A percentile compares a stretch with the other conserved stretches of the same genome.
Conservation (phyloP, 1,140 invertebrate species). For the Hormaphis cornu region DNA sequence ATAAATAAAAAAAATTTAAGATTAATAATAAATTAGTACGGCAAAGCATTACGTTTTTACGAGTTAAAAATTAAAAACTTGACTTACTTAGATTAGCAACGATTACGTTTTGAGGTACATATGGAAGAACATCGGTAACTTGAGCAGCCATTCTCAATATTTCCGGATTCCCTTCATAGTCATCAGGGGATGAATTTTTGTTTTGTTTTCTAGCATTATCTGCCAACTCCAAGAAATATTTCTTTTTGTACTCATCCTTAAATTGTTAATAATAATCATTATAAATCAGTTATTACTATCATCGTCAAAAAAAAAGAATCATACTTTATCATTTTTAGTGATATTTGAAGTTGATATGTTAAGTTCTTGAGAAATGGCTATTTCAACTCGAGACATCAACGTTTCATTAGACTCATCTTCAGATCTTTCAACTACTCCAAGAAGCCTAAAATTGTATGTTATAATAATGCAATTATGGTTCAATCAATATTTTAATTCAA, state of each 20-base stretch:
- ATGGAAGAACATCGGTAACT: conserved; percentile 25
- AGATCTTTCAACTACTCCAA: not conserved
- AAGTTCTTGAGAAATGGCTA: conserved; percentile 17
- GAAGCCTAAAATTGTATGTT: not conserved
- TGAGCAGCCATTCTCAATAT: conserved; percentile 24
- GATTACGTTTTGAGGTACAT: conserved; percentile 6
- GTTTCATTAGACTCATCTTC: conserved; percentile 1
- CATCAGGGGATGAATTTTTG: not conserved
- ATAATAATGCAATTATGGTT: not conserved
- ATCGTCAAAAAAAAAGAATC: not conserved
- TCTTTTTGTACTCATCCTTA: conserved; percentile 3
- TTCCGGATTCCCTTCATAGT: conserved; percentile 10
- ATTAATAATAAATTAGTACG: no score
- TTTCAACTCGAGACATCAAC: conserved; percentile 3
- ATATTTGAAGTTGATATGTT: conserved; percentile 21
- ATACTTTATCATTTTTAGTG: conserved; percentile 15
- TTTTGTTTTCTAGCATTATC: not conserved
- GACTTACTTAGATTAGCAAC: conserved; percentile 5
- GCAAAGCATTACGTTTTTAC: no score
- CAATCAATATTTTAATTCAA: not conserved
- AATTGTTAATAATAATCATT: not conserved
- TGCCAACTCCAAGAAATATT: not conserved
- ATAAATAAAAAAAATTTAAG: no score
- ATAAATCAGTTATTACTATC: not conserved
- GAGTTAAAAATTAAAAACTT: not conserved